Conservation (phyloP, 2,113 vertebrate genomes). For the Columbina picui region DNA sequence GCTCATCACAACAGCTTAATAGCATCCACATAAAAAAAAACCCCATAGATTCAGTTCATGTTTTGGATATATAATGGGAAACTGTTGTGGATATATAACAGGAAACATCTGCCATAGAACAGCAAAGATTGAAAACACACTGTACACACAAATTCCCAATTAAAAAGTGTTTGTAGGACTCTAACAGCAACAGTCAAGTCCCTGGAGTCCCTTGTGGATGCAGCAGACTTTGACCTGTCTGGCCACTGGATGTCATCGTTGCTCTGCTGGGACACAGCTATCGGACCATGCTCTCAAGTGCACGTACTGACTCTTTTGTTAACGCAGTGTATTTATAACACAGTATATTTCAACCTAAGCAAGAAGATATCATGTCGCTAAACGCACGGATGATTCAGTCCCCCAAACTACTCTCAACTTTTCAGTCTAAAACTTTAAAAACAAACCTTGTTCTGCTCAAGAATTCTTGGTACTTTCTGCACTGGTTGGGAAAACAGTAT, state of each 20-base stretch:
- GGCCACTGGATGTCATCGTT: slow-evolving; percentile 60
- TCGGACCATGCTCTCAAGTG: neutral
- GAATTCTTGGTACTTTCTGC: neutral
- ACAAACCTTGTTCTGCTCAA: neutral
- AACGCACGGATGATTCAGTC: neutral
- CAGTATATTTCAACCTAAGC: neutral
- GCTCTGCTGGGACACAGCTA: neutral
- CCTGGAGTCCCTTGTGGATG: neutral
- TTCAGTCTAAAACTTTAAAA: neutral
- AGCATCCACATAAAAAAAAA: neutral
- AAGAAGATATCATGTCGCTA: neutral
- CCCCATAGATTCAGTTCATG: neutral
- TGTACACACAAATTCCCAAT: neutral
- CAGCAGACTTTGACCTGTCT: neutral
- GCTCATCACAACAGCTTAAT: neutral
- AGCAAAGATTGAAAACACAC: neutral
- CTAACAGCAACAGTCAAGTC: neutral
- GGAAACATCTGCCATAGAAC: neutral
- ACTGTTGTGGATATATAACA: neutral
- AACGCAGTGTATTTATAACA: neutral
- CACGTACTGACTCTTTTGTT: neutral
- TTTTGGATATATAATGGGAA: neutral
- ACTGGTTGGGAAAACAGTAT: neutral
- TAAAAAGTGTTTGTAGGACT: neutral
- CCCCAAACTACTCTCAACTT: neutral